These are phyloP conservation scores for Nicator chloris DNA, from an alignment of 2,113 vertebrate genomes.

Conservation along the genomic window DNA sequence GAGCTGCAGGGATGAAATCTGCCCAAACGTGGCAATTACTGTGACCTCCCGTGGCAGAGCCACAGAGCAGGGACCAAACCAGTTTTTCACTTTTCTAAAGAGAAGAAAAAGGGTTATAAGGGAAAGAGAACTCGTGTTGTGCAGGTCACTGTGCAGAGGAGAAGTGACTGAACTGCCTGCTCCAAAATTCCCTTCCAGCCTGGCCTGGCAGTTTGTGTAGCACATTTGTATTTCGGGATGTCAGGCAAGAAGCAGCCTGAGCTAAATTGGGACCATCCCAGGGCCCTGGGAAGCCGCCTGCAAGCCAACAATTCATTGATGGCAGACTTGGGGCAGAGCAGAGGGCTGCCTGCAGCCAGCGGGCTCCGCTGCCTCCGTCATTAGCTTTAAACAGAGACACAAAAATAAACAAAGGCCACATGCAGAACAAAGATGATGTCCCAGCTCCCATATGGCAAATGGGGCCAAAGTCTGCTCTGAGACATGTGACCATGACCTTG, in stretches of 20 bases:
- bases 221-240: neutral
- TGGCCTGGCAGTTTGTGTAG: neutral
- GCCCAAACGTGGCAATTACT: neutral
- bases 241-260: neutral
- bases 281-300: conserved; percentile 24
- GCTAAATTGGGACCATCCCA: neutral
- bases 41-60: neutral
- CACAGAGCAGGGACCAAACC: neutral
- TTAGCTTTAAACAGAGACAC: neutral
- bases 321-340: neutral
- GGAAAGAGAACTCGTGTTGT: neutral
- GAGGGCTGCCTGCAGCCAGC: conserved; percentile 20
- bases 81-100: neutral
- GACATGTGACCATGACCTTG: conserved; percentile 8
- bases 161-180: neutral
- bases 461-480: conserved; percentile 39
- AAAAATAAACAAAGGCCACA: conserved; percentile 14
- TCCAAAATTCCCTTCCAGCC: neutral
- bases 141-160: neutral
- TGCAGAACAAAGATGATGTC: neutral
- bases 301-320: conserved; percentile 10
- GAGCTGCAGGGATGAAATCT: neutral
- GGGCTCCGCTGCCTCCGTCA: conserved; percentile 46
- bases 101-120: neutral
- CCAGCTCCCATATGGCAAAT: conserved; percentile 53